Evolutionary conservation across 2,888 invertebrate species (phyloP).

Genomic region (Eurytoma adleriae): DNA sequence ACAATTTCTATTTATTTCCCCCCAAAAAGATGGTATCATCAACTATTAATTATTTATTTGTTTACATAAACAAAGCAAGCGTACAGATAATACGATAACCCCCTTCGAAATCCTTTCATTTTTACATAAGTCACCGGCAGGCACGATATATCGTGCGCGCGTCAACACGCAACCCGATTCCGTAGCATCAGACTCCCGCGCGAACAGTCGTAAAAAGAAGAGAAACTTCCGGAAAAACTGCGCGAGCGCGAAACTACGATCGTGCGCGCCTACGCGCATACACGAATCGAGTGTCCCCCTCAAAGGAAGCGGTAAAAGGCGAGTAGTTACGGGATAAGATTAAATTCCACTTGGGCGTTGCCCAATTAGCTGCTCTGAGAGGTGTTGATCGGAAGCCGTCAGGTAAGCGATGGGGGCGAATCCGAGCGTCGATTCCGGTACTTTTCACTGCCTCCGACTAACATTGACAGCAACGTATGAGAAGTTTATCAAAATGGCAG

Average conservation of each 20-base stretch:
- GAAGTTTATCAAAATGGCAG: neutral
- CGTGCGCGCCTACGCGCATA: neutral
- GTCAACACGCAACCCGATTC: neutral
- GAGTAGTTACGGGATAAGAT: slow-evolving; percentile 17
- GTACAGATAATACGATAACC: too few relatives aligned
- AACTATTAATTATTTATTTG: too few relatives aligned
- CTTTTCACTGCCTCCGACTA: too few relatives aligned
- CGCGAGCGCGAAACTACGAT: neutral
- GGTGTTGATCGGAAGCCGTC: too few relatives aligned
- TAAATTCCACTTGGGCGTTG: slow-evolving; percentile 17
- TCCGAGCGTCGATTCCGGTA: too few relatives aligned
- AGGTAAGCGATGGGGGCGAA: too few relatives aligned
- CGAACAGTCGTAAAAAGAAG: slow-evolving; percentile 4
- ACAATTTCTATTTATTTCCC: too few relatives aligned
- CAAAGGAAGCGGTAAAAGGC: neutral
- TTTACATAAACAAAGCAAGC: too few relatives aligned
- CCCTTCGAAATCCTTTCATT: neutral
- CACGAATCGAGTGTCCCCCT: slow-evolving; percentile 1
- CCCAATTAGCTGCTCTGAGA: neutral
- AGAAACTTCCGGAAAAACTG: slow-evolving; percentile 37
- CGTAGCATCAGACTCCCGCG: neutral
- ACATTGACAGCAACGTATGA: neutral
- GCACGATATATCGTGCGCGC: neutral
- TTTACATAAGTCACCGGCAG: slow-evolving; percentile 1
- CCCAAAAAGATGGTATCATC: too few relatives aligned